Evolutionary conservation across 2,797 vertebrate species (phyloP), one percentile per base, ranked within the genome.

Genomic region (Tiaroga cobitis): DNA sequence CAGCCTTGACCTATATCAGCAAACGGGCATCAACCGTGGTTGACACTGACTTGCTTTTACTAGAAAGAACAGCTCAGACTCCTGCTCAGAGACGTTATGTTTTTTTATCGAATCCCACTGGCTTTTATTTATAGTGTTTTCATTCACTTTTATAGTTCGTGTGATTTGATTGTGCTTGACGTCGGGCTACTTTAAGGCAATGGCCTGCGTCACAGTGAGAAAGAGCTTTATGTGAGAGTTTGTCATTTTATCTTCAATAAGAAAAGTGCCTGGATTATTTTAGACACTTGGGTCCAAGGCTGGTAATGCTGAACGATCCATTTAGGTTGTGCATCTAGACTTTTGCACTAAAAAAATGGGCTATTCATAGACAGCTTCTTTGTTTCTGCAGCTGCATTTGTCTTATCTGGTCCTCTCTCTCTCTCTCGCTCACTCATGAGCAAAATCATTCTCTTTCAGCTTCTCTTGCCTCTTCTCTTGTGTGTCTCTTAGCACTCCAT

Each of bases 381-480:
- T 82, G 46, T 75, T 37, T 75, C 26, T 87, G 83, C 87, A 86
- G 89, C 80, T 83, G 81, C 76, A 89, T 86, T 82, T 56, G 43
- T 90, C 88, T 86, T 87, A 77, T 70, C 70, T 83, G 41, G 72
- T 77, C 56, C 43, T 46, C 46, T 18, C 13, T 61, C 34, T 46
- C 13, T 74, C 61, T 78, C 54, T 61, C 15, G 0, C 85, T 84
- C 4, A 4, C 82, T 59, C 39, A 13, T 49, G 21, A 54, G 41
- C 37, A 34, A 76, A 67, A 83, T 67, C 32, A 56, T 68, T 65
- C 8, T 75, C 76, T 70, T 78, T 69, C 75, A 56, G 16, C 39
- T 43, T 39, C 67, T 80, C 19, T 63, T 37, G 26, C 61, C 69
- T 76, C 39, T 65, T 63, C n/a, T 54, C 76, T 13, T 34, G 15